Evolutionary conservation across 2,797 vertebrate genomes (phyloP), one percentile per base, ranked within the genome.

Genomic region (Heliangelus exortis): DNA sequence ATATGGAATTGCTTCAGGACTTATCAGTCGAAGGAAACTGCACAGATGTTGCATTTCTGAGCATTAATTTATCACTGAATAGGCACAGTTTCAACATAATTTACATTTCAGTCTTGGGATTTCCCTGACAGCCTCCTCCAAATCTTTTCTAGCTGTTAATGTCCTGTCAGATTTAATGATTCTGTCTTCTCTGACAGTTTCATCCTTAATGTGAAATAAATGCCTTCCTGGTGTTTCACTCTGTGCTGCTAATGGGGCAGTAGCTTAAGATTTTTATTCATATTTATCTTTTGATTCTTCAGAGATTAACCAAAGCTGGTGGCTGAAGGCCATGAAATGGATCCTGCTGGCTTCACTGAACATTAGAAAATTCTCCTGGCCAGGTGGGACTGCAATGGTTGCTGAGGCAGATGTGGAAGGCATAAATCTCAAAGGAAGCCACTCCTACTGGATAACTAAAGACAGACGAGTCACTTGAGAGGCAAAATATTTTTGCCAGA

Each of bases 141-240:
- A 96, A 90, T 86, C 18, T 57, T 81, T 88, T 71, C 91, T 89
- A 63, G 34, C 84, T 84, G 82, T 81, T 96, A 92, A 91, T 85
- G 73, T 75, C 41, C 91, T 89, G 87, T 94, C 91, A 90, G 62
- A 67, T 69, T 81, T 89, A 96, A 95, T 91, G 82, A 34, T 75
- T 89, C 45, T 85, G 79, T n/a, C 66, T 89, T 55, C 84, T 89
- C 66, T 55, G 75, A 62, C 34, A 25, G 14, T 74, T 91, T 83
- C 55, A 59, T 18, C 48, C 76, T 77, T 84, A 85, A 95, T 89
- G 76, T 59, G 89, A 94, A 94, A 95, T 69, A 95, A 96, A 96
- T 93, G 36, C 28, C 13, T 96, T 96, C 91, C 93, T 78, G 87
- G 87, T 91, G 92, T 65, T 93, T 61, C 6, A 0, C 36, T 77